phyloP scores from a whole-genome alignment of 2,888 invertebrate genomes.

The Trichacis sp. region DNA sequence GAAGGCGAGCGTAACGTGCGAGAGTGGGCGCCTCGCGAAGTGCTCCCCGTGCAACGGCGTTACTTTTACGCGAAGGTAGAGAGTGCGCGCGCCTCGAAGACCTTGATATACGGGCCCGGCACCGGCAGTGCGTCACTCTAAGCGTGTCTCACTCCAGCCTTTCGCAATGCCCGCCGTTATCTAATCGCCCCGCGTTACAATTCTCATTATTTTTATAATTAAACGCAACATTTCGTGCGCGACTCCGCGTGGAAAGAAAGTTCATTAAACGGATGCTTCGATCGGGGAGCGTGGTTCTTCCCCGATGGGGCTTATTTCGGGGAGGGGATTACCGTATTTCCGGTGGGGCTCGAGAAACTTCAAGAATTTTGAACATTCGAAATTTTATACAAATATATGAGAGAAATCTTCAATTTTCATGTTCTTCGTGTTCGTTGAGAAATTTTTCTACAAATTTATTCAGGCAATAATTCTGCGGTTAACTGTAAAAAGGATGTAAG shows the following conservation, averaged over 20 bases:
- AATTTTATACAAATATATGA: too few relatives aligned
- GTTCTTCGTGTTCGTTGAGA: too few relatives aligned
- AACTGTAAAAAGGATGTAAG: too few relatives aligned
- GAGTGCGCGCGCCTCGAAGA: slow-evolving; percentile 47
- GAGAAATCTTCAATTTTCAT: too few relatives aligned
- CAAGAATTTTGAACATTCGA: too few relatives aligned
- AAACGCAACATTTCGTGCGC: slow-evolving; percentile 17
- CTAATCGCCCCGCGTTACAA: slow-evolving; percentile 37
- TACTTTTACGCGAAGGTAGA: slow-evolving; percentile 40
- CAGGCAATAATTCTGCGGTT: too few relatives aligned
- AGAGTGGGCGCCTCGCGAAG: slow-evolving; percentile 33
- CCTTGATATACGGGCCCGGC: slow-evolving; percentile 51
- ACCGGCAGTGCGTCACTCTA: slow-evolving; percentile 50
- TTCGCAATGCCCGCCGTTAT: slow-evolving; percentile 38
- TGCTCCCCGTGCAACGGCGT: slow-evolving; percentile 32
- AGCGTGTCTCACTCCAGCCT: slow-evolving; percentile 42
- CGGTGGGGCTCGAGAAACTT: too few relatives aligned
- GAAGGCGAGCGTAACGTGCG: slow-evolving; percentile 34
- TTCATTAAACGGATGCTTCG: slow-evolving; percentile 20
- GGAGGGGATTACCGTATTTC: too few relatives aligned
- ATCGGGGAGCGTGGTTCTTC: too few relatives aligned
- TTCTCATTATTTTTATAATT: slow-evolving; percentile 31
- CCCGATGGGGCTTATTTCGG: too few relatives aligned
- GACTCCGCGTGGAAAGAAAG: background rate
- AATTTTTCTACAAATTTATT: too few relatives aligned